A percentile compares a stretch with the other conserved stretches of the same genome.
These are phyloP conservation scores for Coreoperca whiteheadi DNA, from an alignment of 2,113 vertebrate genomes.

Conservation along the genomic window DNA sequence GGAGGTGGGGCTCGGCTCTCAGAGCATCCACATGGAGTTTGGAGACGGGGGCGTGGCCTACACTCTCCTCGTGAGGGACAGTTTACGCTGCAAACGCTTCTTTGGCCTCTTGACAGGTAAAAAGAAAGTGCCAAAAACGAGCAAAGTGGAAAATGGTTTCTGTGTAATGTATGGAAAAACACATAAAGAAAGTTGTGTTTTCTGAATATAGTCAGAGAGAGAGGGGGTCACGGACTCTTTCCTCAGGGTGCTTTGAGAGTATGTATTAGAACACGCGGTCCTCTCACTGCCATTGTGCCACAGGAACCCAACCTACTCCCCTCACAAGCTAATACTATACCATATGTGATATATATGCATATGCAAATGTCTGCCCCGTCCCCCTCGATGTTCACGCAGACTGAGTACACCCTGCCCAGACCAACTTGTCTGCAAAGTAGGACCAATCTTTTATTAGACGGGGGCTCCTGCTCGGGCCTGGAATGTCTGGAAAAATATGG, in stretches of 20 bases:
- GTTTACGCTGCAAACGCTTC: constrained; percentile 86
- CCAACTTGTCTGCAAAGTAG: constrained; percentile 39
- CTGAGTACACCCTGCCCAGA: constrained; percentile 53
- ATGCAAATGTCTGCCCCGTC: constrained; percentile 20
- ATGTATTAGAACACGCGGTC: constrained; percentile 61
- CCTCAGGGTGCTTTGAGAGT: not conserved
- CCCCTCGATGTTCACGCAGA: constrained; percentile 37
- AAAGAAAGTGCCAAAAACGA: constrained; percentile 32
- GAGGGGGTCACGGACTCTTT: too few relatives aligned
- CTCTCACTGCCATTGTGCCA: constrained; percentile 29
- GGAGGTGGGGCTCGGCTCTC: constrained; percentile 90
- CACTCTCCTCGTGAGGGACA: constrained; percentile 89
- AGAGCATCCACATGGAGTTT: constrained; percentile 90
- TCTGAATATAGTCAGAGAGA: not conserved
- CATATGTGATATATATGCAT: too few relatives aligned
- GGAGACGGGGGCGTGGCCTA: constrained; percentile 85
- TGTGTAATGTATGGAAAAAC: constrained; percentile 51
- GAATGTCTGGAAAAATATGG: constrained; percentile 77
- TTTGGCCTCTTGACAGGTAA: constrained; percentile 88
- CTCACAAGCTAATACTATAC: constrained; percentile 37
- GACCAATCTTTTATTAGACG: constrained; percentile 66
- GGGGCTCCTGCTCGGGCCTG: constrained; percentile 51
- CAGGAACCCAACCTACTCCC: constrained; percentile 22
- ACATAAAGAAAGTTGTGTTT: constrained; percentile 15
- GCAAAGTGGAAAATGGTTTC: constrained; percentile 22